A percentile compares a stretch with the other conserved stretches of the same genome.
Conservation (phyloP, 2,797 vertebrate genomes). For the Anguilla obscura region DNA sequence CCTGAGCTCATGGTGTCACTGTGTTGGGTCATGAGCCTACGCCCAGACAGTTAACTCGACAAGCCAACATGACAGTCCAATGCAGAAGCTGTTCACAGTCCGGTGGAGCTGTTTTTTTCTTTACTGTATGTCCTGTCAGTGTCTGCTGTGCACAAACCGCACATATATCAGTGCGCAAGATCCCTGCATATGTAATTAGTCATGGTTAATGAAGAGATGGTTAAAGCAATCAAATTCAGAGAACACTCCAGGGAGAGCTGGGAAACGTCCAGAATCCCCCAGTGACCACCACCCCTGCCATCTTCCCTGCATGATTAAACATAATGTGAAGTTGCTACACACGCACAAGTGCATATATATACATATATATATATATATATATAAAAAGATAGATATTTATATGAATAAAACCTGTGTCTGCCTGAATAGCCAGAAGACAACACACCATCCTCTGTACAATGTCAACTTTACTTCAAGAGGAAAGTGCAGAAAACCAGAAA, state of each 20-base stretch:
- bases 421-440: not conserved
- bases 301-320: constrained; percentile 11
- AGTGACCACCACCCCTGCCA: not conserved
- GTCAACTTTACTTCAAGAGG: not conserved
- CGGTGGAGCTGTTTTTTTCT: not conserved
- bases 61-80: too few species aligned
- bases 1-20: not conserved
- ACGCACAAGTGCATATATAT: not conserved
- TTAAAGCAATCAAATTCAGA: not conserved
- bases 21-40: not conserved
- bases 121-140: not conserved
- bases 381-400: not conserved
- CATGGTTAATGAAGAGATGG: not conserved
- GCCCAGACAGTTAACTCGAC: not conserved
- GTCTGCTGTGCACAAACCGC: not conserved
- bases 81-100: not conserved
- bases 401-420: not conserved
- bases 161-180: not conserved
- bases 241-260: not conserved
- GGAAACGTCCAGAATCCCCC: not conserved
- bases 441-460: not conserved
- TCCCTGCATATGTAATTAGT: not conserved
- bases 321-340: not conserved
- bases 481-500: not conserved
- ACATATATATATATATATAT: not conserved